phyloP scores from a whole-genome alignment of 2,113 vertebrate genomes.

The Meleagris gallopavo region DNA sequence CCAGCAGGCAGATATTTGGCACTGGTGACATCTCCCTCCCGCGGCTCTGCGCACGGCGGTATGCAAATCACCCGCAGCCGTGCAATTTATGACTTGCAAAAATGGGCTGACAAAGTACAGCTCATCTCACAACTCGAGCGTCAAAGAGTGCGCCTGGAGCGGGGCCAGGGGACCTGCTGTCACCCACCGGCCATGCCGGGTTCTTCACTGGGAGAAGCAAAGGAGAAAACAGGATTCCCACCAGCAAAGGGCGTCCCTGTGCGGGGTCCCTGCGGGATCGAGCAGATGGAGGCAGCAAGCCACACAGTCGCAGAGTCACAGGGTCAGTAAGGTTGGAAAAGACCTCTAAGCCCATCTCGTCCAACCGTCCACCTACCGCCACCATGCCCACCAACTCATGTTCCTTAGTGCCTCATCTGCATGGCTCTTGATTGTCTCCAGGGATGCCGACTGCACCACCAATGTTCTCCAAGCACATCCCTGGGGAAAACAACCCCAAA shows the following conservation, averaged over 20 bases:
- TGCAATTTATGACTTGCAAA: slow-evolving; percentile 3
- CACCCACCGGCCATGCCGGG: background rate
- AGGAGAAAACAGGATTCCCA: background rate
- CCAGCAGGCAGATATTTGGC: background rate
- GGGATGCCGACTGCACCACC: too few species aligned
- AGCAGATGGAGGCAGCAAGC: background rate
- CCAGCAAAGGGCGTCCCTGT: accelerated
- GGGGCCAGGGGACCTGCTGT: background rate
- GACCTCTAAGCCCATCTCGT: too few species aligned
- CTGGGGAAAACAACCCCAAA: background rate
- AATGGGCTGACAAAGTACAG: background rate
- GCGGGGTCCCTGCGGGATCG: background rate
- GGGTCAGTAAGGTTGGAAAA: too few species aligned
- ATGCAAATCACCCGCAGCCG: slow-evolving; percentile 10
- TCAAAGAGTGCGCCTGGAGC: background rate
- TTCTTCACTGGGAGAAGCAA: background rate
- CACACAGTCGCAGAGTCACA: too few species aligned
- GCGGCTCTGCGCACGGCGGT: background rate
- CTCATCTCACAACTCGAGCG: background rate
- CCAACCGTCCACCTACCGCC: too few species aligned
- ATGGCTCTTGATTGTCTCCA: too few species aligned
- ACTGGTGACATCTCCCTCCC: background rate
- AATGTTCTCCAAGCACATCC: background rate
- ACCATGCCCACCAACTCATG: too few species aligned
- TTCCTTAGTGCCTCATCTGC: too few species aligned